Conservation (phyloP, 2,888 invertebrate genomes). For the Diadromus collaris region DNA sequence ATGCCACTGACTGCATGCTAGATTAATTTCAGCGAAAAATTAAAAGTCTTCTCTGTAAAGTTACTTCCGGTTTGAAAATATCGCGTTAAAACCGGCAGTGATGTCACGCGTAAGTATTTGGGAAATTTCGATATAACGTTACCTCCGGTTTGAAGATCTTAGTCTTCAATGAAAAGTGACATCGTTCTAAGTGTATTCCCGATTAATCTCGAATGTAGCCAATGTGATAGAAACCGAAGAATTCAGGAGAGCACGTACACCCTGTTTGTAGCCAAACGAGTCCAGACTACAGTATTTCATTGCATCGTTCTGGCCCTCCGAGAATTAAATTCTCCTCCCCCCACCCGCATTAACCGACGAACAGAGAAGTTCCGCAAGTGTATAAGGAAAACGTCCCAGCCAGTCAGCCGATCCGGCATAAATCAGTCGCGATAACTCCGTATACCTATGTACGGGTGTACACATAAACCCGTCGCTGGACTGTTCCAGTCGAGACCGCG, state of each 20-base stretch:
- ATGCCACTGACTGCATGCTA: too few relatives aligned
- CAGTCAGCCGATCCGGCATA: slow-evolving; percentile 32
- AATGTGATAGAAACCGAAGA: not conserved
- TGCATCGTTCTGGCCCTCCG: not conserved
- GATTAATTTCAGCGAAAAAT: too few relatives aligned
- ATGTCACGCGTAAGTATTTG: too few relatives aligned
- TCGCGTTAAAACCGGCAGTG: too few relatives aligned
- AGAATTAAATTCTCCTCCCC: slow-evolving; percentile 13
- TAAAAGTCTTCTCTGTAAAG: too few relatives aligned
- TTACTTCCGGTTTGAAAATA: too few relatives aligned
- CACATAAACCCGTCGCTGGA: slow-evolving; percentile 5
- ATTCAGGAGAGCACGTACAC: not conserved
- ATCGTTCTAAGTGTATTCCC: not conserved
- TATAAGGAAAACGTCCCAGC: slow-evolving; percentile 28
- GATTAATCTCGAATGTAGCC: not conserved
- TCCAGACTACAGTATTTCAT: slow-evolving; percentile 22
- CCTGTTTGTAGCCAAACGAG: not conserved
- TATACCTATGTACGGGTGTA: not conserved
- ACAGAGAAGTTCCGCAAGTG: slow-evolving; percentile 25
- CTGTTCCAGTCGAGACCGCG: slow-evolving; percentile 19
- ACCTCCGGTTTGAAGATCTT: not conserved
- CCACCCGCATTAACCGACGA: slow-evolving; percentile 9
- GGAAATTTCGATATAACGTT: not conserved
- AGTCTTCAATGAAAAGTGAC: too few relatives aligned
- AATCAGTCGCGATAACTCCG: not conserved